A percentile compares a stretch with the other conserved stretches of the same genome.
These are phyloP conservation scores for Melanotaenia duboulayi DNA, from an alignment of 2,113 vertebrate species.

Conservation along the genomic window DNA sequence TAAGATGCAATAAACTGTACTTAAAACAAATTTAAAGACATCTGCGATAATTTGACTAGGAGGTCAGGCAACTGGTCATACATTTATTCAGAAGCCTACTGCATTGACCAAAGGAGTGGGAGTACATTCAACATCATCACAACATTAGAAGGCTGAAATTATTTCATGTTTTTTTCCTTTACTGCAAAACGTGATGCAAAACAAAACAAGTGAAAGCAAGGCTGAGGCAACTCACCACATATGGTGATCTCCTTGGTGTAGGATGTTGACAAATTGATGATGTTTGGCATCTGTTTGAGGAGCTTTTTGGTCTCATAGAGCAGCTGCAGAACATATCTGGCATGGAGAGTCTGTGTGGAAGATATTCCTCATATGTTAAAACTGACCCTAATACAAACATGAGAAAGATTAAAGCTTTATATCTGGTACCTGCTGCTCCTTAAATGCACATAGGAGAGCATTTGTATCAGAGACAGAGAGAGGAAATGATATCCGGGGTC, in stretches of 20 bases:
- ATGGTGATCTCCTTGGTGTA: constrained; percentile 89
- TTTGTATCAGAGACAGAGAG: constrained; percentile 86
- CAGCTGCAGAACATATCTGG: constrained; percentile 90
- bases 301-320: constrained; percentile 89
- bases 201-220: neutral
- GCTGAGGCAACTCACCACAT: constrained; percentile 43
- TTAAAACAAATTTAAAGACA: constrained; percentile 33
- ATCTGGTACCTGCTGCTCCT: constrained; percentile 85
- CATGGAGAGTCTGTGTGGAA: constrained; percentile 88
- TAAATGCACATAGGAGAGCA: constrained; percentile 88
- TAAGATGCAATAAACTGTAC: constrained; percentile 33
- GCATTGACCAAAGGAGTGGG: neutral
- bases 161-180: neutral
- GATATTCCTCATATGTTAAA: neutral
- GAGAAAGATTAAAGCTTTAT: neutral
- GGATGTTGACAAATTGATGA: constrained; percentile 87
- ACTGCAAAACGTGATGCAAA: neutral
- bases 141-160: neutral
- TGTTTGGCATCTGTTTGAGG: constrained; percentile 92
- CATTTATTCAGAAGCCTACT: neutral
- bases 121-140: neutral
- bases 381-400: neutral
- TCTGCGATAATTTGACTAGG: constrained; percentile 21
- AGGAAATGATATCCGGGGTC: constrained; percentile 91
- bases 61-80: constrained; percentile 2